Evolutionary conservation across 2,888 invertebrate genomes (phyloP).

Genomic region (Hesperia comma): DNA sequence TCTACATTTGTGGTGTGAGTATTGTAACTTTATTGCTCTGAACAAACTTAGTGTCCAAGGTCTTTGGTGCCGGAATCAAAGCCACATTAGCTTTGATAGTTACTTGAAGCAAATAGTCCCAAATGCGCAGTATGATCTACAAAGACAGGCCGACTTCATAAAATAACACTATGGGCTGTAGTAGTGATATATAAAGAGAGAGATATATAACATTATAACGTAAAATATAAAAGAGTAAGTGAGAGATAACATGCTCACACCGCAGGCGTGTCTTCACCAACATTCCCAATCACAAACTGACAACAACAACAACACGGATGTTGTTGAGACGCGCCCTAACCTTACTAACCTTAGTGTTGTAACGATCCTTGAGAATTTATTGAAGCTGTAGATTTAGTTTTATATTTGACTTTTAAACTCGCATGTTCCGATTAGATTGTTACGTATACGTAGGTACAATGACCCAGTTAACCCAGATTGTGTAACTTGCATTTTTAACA

Average conservation of each 20-base stretch:
- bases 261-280: constrained; percentile 52
- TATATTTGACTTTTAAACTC: constrained; percentile 55
- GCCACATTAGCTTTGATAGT: no score
- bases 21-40: constrained; percentile 1
- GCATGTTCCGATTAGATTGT: constrained; percentile 55
- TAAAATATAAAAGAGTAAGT: background rate
- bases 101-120: no score
- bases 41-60: background rate
- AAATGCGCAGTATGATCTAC: no score
- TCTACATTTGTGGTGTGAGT: constrained; percentile 51
- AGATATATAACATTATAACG: background rate
- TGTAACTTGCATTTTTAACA: constrained; percentile 47
- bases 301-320: constrained; percentile 39
- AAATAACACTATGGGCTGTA: no score
- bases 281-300: constrained; percentile 20
- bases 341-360: constrained; percentile 55
- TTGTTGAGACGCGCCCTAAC: constrained; percentile 58
- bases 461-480: constrained; percentile 39
- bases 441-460: constrained; percentile 23
- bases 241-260: background rate
- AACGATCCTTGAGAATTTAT: constrained; percentile 49
- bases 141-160: no score
- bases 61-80: no score
- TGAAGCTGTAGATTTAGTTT: constrained; percentile 63
- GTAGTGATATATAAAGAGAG: background rate